These are phyloP conservation scores for Trachelipus rathkii DNA, from an alignment of 1,140 invertebrate genomes.

Conservation along the genomic window DNA sequence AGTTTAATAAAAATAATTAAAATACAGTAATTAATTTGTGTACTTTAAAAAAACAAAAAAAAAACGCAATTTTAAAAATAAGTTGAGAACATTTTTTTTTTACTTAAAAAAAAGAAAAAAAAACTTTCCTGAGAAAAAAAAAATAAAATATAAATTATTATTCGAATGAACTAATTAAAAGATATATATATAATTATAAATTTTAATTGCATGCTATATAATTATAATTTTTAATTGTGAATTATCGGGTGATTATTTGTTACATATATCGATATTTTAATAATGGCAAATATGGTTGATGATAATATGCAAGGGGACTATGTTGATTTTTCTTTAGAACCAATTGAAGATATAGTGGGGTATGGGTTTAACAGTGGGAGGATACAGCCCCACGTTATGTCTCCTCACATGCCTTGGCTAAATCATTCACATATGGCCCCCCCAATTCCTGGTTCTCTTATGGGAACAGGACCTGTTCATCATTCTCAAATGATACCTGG, in stretches of 20 bases:
- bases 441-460: background rate
- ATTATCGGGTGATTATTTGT: background rate
- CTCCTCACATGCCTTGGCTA: background rate
- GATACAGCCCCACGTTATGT: background rate
- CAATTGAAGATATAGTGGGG: background rate
- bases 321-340: background rate
- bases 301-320: background rate
- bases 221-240: background rate
- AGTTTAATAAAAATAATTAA: background rate
- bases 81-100: background rate
- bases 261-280: too few species aligned
- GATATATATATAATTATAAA: too few species aligned
- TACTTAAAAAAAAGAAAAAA: background rate
- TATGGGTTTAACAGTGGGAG: background rate
- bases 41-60: background rate
- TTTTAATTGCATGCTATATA: too few species aligned
- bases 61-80: background rate
- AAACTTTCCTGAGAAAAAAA: too few species aligned
- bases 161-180: background rate
- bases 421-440: background rate
- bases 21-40: background rate
- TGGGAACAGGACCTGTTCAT: background rate
- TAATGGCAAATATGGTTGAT: background rate
- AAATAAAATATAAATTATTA: background rate
- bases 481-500: background rate